These are phyloP conservation scores for Operophtera brumata DNA, from an alignment of 2,888 invertebrate species.

Conservation along the genomic window DNA sequence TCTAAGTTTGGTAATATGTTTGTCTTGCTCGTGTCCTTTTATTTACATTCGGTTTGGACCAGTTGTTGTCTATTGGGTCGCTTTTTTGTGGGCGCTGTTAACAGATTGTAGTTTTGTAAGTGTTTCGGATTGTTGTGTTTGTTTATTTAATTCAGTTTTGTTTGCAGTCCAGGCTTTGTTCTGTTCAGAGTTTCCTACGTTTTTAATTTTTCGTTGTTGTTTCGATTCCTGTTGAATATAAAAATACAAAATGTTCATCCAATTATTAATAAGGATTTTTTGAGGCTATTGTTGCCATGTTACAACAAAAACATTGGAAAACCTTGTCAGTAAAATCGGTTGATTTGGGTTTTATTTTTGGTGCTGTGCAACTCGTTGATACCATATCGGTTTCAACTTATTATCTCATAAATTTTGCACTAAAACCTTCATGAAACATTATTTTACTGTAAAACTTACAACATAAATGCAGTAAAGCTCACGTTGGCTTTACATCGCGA, in stretches of 20 bases:
- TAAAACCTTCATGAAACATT: conserved; percentile 10
- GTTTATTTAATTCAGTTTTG: conserved; percentile 20
- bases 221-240: no score
- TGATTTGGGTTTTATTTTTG: no score
- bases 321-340: no score
- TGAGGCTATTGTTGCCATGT: no score
- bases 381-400: no score
- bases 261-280: no score
- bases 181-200: background rate
- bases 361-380: no score
- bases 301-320: no score
- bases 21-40: conserved; percentile 41
- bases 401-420: no score
- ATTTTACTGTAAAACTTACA: conserved; percentile 23
- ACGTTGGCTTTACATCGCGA: conserved; percentile 20
- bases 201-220: background rate
- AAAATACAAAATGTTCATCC: no score
- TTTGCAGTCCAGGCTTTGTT: conserved; percentile 12
- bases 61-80: conserved; percentile 34
- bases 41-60: conserved; percentile 40
- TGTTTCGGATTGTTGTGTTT: conserved; percentile 20
- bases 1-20: conserved; percentile 49
- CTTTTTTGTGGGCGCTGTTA: conserved; percentile 32
- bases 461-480: conserved; percentile 26
- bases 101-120: conserved; percentile 25